A percentile compares a stretch with the other conserved stretches of the same genome.
Evolutionary conservation across 2,113 vertebrate species (phyloP).

Genomic region (Eubucco bourcierii): DNA sequence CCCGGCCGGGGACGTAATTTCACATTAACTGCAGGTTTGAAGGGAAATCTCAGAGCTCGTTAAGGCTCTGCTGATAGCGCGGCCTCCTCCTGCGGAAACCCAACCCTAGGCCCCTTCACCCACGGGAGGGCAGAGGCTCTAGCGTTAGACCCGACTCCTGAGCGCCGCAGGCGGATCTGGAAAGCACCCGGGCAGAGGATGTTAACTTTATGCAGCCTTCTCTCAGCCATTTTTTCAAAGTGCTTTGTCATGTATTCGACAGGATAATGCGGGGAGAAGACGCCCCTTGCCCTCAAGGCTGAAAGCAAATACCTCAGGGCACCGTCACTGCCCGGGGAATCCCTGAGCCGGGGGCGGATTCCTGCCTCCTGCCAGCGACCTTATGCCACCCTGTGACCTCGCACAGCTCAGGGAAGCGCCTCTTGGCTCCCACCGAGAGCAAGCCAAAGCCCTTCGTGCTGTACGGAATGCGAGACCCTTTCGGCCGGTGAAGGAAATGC

Average conservation of each 20-base stretch:
- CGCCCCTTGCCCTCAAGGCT: fast-evolving
- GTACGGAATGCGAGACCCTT: fast-evolving
- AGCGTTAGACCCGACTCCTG: fast-evolving
- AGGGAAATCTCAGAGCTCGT: neutral
- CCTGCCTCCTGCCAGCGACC: fast-evolving
- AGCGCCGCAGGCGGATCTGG: neutral
- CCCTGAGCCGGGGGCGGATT: neutral
- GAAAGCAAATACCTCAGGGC: too few relatives aligned
- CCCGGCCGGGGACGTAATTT: neutral
- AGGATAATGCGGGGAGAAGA: fast-evolving
- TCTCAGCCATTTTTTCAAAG: fast-evolving
- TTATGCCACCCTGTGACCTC: fast-evolving
- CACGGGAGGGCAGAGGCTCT: neutral
- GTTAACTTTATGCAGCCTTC: neutral
- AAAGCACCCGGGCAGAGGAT: fast-evolving
- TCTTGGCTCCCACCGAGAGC: neutral
- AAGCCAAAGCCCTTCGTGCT: neutral
- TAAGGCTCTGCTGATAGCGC: neutral
- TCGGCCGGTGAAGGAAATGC: fast-evolving
- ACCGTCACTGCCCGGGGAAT: fast-evolving
- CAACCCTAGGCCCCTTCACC: neutral
- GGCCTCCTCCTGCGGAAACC: neutral
- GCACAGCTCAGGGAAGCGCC: neutral
- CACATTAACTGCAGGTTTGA: neutral
- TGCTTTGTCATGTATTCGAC: fast-evolving